These are phyloP conservation scores for Sciurus niger DNA, from an alignment of 2,113 vertebrate genomes.

Conservation along the genomic window DNA sequence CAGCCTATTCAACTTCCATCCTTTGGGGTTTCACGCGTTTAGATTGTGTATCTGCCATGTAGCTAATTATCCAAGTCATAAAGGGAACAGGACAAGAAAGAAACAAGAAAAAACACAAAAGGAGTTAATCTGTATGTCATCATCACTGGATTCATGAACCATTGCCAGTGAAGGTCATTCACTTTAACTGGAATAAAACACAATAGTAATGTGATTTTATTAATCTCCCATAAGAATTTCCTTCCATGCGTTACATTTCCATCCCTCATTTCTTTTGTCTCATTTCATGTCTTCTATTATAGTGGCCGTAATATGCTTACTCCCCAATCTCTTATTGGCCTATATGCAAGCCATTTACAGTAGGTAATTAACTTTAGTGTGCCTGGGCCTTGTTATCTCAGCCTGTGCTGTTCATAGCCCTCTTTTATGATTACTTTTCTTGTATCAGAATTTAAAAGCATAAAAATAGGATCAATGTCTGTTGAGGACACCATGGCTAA, in stretches of 20 bases:
- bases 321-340: constrained; percentile 76
- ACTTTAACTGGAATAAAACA: constrained; percentile 75
- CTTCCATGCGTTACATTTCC: constrained; percentile 75
- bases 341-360: constrained; percentile 78
- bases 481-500: constrained; percentile 13
- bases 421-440: constrained; percentile 43
- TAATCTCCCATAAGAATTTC: constrained; percentile 76
- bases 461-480: constrained; percentile 63
- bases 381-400: constrained; percentile 75
- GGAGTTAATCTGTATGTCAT: neutral
- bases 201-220: constrained; percentile 73
- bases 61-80: constrained; percentile 52
- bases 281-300: constrained; percentile 79
- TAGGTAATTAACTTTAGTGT: constrained; percentile 79
- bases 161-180: constrained; percentile 75
- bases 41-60: neutral
- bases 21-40: neutral
- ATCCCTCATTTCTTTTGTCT: constrained; percentile 83
- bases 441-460: constrained; percentile 59
- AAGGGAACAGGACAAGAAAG: neutral
- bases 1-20: neutral
- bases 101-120: constrained; percentile 1
- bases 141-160: constrained; percentile 74
- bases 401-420: constrained; percentile 37
- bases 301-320: constrained; percentile 79